These are phyloP conservation scores for Eretmocerus hayati DNA, from an alignment of 2,888 invertebrate species.

Conservation along the genomic window DNA sequence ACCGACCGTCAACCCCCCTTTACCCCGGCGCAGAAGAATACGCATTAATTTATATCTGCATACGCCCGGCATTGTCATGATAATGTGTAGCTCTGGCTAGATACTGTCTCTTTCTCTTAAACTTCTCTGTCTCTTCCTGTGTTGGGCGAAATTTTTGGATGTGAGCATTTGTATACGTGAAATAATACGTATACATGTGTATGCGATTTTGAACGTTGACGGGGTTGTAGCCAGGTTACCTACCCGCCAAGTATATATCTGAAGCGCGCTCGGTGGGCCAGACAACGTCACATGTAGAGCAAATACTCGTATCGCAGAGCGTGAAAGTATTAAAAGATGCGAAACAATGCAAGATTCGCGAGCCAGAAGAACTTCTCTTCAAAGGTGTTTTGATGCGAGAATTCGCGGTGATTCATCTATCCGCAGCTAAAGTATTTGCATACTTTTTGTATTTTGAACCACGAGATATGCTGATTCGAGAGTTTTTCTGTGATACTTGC, in stretches of 20 bases:
- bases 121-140: neutral
- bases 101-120: neutral
- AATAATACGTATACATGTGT: neutral
- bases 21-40: slow-evolving; percentile 34
- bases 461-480: too few relatives aligned
- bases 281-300: neutral
- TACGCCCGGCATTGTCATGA: slow-evolving; percentile 43
- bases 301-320: slow-evolving; percentile 16
- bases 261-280: neutral
- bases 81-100: slow-evolving; percentile 29
- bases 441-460: too few relatives aligned
- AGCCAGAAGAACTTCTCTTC: neutral
- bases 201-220: neutral
- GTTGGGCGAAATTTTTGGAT: neutral
- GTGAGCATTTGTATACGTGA: too few relatives aligned
- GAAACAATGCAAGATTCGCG: slow-evolving; percentile 16
- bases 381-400: too few relatives aligned
- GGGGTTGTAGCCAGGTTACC: neutral
- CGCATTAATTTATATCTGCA: slow-evolving; percentile 47
- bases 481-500: too few relatives aligned
- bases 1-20: slow-evolving; percentile 35
- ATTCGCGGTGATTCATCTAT: too few relatives aligned
- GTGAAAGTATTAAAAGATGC: slow-evolving; percentile 7
- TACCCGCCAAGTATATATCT: neutral
- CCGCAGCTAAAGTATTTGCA: too few relatives aligned